Conservation (phyloP, 2,113 vertebrate species). For the Eulacestoma nigropectus region DNA sequence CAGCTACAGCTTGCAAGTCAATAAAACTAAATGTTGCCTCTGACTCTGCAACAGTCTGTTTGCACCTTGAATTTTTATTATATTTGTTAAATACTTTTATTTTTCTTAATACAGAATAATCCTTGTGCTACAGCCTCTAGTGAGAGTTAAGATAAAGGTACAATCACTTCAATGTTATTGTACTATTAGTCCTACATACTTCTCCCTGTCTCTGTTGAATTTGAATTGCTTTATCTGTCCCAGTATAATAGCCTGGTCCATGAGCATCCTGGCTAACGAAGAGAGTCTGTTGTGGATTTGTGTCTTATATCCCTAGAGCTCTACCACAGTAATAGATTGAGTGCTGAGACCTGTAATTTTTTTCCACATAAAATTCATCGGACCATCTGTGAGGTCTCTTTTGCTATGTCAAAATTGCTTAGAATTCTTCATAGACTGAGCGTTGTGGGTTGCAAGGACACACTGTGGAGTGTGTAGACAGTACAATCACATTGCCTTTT, state of each 20-base stretch:
- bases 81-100: background rate
- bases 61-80: background rate
- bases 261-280: background rate
- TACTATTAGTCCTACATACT: background rate
- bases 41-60: background rate
- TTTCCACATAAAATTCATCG: background rate
- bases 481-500: background rate
- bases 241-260: background rate
- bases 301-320: background rate
- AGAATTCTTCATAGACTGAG: background rate
- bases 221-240: background rate
- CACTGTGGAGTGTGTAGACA: background rate
- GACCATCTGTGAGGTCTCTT: background rate
- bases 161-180: background rate
- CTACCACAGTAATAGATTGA: background rate
- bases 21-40: background rate
- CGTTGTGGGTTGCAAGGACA: background rate
- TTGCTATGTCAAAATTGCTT: background rate
- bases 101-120: background rate
- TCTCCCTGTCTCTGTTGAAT: background rate
- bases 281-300: background rate
- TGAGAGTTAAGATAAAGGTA: background rate
- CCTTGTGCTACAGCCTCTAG: background rate
- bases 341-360: background rate
- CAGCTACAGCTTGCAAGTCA: background rate